Conservation (phyloP, 2,113 vertebrate species). For the Phalacrocorax carbo region DNA sequence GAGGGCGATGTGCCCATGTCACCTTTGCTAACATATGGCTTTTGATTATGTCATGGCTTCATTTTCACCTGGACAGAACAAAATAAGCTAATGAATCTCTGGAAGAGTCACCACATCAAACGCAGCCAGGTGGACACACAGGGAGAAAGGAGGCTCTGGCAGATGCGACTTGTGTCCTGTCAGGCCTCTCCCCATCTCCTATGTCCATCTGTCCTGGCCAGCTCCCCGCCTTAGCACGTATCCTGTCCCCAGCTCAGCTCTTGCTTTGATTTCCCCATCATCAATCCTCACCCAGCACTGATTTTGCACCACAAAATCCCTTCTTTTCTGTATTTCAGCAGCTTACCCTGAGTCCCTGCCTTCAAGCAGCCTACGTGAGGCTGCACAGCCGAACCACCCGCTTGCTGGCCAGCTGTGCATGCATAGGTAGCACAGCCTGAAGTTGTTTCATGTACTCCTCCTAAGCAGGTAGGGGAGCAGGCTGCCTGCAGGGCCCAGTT, state of each 20-base stretch:
- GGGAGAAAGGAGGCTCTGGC: not conserved
- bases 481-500: not conserved
- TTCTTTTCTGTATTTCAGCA: not conserved
- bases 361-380: accelerated
- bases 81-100: not conserved
- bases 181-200: not conserved
- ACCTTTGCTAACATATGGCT: not conserved
- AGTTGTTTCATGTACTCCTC: accelerated
- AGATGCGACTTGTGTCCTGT: not conserved
- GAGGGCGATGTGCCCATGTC: accelerated
- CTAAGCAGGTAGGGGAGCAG: not conserved
- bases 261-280: not conserved
- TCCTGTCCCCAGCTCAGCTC: not conserved
- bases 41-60: not conserved
- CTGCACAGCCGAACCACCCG: not conserved
- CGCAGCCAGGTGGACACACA: not conserved
- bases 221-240: accelerated
- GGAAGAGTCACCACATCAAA: not conserved
- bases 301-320: not conserved
- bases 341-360: accelerated
- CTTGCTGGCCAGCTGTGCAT: not conserved
- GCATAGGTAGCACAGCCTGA: not conserved
- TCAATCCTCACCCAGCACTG: not conserved
- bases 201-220: not conserved
- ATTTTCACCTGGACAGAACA: not conserved